Conservation (phyloP, 2,797 vertebrate species). For the Natrix natrix region DNA sequence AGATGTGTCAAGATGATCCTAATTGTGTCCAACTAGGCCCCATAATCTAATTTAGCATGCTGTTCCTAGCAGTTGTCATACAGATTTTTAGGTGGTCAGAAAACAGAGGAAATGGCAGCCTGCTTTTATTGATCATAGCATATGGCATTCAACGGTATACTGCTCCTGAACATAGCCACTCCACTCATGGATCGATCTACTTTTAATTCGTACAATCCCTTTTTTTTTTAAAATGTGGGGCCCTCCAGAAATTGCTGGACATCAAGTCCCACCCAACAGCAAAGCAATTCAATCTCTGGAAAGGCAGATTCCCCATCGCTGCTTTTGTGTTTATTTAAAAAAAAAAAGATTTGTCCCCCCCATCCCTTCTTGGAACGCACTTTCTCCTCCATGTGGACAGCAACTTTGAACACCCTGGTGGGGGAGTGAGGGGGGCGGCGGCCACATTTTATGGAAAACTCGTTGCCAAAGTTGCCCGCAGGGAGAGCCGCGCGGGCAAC, state of each 20-base stretch:
- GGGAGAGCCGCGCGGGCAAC: no score
- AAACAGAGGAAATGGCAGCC: neutral
- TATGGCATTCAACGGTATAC: neutral
- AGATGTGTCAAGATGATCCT: neutral
- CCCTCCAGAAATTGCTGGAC: neutral
- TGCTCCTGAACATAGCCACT: neutral
- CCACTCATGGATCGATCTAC: neutral
- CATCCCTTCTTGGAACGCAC: neutral
- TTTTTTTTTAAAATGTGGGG: neutral
- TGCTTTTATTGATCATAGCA: neutral
- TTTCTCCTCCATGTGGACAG: neutral
- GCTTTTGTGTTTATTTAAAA: neutral
- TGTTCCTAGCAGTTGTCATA: neutral
- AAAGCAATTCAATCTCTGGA: neutral
- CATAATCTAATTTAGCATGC: neutral
- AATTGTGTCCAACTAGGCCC: neutral
- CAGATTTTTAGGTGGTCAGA: neutral
- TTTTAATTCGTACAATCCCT: neutral
- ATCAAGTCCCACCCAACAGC: neutral
- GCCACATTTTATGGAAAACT: neutral
- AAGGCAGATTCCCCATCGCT: neutral
- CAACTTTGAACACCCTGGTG: neutral
- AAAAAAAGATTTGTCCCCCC: neutral
- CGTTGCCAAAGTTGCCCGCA: neutral
- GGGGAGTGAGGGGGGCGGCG: no score